Evolutionary conservation across 2,888 invertebrate species (phyloP), one percentile per base, ranked within the genome.

Genomic region (Noctua janthina): DNA sequence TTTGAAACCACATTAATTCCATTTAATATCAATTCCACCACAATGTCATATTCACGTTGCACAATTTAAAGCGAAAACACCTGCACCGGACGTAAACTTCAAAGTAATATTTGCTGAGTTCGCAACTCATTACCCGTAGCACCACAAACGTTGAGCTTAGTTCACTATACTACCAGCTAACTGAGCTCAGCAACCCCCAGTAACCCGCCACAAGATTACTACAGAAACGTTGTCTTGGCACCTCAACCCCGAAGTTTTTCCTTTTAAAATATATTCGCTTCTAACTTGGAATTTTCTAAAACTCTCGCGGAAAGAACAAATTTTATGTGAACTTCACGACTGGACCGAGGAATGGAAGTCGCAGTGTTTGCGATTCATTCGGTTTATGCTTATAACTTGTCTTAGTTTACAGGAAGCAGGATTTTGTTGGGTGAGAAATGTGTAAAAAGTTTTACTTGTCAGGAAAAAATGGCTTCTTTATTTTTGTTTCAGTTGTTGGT

Each of bases 201-300:
- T 68, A 68, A 68, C 17, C n/a, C 8, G 46, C 83, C 74, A 83
- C 87, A 84, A 89, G 86, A 90, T 90, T 88, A 88, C 87, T 77
- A 49, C 69, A 81, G 76, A 73, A 87, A 78, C 76, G 82, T 78
- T 87, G 85, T 87, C 87, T 88, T 82, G 78, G 68, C 76, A 79
- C 76, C 79, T 71, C 75, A 46, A 77, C 70, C 70, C 71, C 49
- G 66, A 90, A 91, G 83, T 85, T 91, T 87, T 89, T 81, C 82
- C 76, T 85, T 78, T 89, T 84, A 89, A 91, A 92, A 91, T 89
- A 90, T 92, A 92, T 90, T 89, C 82, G 67, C 80, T 86, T 85
- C 70, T 54, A 83, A 86, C 80, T 88, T 80, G 67, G 68, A 86
- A 70, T 85, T 84, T 74, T 76, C 87, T 77, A 23, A 20, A 74